phyloP scores from a whole-genome alignment of 2,888 invertebrate genomes.

The Leucophenga maculata region DNA sequence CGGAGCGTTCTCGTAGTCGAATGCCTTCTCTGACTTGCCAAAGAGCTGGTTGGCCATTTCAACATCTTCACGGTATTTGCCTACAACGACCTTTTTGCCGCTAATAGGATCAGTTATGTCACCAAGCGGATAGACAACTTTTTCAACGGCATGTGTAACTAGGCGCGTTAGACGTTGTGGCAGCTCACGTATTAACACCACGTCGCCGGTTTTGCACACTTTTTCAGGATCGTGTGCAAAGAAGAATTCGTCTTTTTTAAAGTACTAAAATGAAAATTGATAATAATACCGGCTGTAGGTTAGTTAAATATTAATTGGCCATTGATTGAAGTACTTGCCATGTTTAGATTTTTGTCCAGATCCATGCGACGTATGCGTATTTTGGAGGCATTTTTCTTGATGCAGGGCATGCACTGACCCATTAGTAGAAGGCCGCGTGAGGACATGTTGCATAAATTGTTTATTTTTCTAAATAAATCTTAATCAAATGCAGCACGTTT shows the following conservation, averaged over 20 bases:
- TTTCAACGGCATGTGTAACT: constrained; percentile 85
- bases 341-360: constrained; percentile 82
- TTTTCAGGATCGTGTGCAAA: constrained; percentile 87
- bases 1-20: constrained; percentile 84
- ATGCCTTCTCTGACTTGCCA: constrained; percentile 79
- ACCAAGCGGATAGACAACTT: constrained; percentile 86
- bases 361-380: constrained; percentile 83
- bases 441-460: constrained; percentile 62
- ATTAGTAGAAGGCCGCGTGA: constrained; percentile 76
- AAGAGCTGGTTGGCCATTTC: constrained; percentile 79
- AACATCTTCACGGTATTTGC: constrained; percentile 83
- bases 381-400: constrained; percentile 85
- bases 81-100: constrained; percentile 83
- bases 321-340: constrained; percentile 76
- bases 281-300: neutral
- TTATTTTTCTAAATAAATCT: constrained; percentile 32
- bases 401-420: constrained; percentile 85
- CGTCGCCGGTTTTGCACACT: constrained; percentile 85
- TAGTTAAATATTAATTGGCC: neutral
- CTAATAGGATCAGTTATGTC: constrained; percentile 90
- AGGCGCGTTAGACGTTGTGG: constrained; percentile 82
- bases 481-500: constrained; percentile 1
- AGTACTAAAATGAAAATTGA: constrained; percentile 81
- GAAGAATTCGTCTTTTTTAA: constrained; percentile 80
- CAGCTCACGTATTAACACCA: constrained; percentile 84